Evolutionary conservation across 2,888 invertebrate genomes (phyloP).

Genomic region (Esperia sulphurella): DNA sequence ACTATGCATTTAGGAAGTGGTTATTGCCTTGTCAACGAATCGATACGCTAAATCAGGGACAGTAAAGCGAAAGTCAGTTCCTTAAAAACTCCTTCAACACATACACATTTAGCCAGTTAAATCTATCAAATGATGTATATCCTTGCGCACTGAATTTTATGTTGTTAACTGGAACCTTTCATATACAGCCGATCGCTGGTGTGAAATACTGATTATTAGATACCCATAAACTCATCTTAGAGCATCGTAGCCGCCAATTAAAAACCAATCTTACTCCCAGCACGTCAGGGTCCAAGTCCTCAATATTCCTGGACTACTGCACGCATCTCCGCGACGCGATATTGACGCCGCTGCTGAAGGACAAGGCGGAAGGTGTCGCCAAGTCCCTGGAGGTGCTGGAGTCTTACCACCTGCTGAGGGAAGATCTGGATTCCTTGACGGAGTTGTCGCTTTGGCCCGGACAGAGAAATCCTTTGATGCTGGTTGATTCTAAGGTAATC

Average conservation of each 20-base stretch:
- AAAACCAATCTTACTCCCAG: slow-evolving; percentile 52
- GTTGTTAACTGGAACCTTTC: slow-evolving; percentile 9
- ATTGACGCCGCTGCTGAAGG: slow-evolving; percentile 85
- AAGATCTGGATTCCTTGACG: slow-evolving; percentile 93
- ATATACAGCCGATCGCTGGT: slow-evolving; percentile 8
- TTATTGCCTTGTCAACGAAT: no score
- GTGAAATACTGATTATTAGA: slow-evolving; percentile 6
- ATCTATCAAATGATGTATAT: slow-evolving; percentile 8
- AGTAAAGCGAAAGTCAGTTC: no score
- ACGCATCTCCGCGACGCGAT: slow-evolving; percentile 87
- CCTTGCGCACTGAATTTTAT: slow-evolving; percentile 13
- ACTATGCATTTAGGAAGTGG: no score
- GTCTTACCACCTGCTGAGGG: slow-evolving; percentile 91
- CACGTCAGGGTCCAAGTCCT: slow-evolving; percentile 88
- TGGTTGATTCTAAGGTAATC: slow-evolving; percentile 86
- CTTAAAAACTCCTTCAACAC: no score
- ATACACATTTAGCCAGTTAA: not conserved
- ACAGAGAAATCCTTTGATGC: slow-evolving; percentile 85
- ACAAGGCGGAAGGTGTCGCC: slow-evolving; percentile 85
- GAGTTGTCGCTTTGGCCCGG: slow-evolving; percentile 93
- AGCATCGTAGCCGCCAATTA: not conserved
- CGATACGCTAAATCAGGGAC: no score
- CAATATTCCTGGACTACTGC: slow-evolving; percentile 94
- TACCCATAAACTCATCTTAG: not conserved
- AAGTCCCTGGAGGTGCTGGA: slow-evolving; percentile 86